These are phyloP conservation scores for Drosophila falleni DNA, from an alignment of 2,888 invertebrate genomes.

Conservation along the genomic window DNA sequence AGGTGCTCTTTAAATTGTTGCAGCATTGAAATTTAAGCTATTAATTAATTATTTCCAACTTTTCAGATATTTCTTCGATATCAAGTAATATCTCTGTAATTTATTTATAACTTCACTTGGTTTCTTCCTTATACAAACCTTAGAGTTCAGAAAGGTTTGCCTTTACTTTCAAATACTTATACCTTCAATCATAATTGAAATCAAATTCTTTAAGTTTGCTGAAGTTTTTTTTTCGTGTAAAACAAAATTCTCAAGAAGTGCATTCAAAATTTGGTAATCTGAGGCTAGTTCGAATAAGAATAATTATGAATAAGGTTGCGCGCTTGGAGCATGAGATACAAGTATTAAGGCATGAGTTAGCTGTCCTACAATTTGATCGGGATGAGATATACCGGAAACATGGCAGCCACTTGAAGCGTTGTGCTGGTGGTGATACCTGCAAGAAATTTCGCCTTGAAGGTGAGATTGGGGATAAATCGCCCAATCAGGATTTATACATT, in stretches of 20 bases:
- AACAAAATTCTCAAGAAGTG: conserved; percentile 44
- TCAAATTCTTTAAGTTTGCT: conserved; percentile 14
- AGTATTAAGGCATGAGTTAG: conserved; percentile 46
- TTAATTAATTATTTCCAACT: too few species aligned
- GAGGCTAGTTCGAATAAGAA: neutral
- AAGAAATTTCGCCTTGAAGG: neutral
- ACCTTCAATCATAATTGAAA: neutral
- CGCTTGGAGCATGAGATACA: conserved; percentile 45
- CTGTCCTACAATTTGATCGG: conserved; percentile 15
- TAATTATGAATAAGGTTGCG: conserved; percentile 32
- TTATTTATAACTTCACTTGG: too few species aligned
- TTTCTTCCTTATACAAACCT: neutral
- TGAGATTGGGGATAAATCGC: neutral
- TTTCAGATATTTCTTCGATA: too few species aligned
- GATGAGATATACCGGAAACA: conserved; percentile 33
- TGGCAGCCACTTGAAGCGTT: conserved; percentile 11
- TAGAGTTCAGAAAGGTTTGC: neutral
- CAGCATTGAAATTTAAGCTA: too few species aligned
- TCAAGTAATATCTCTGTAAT: too few species aligned
- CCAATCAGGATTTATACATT: conserved; percentile 54
- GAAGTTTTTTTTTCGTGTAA: conserved; percentile 7
- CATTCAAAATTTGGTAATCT: conserved; percentile 24
- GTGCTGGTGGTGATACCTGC: conserved; percentile 22
- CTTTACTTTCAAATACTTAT: conserved; percentile 1
- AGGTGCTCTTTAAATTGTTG: too few species aligned